Percentiles rank a stretch among this genome's conserved stretches.
phyloP scores from a whole-genome alignment of 2,797 vertebrate genomes.

The Eremophila alpestris region DNA sequence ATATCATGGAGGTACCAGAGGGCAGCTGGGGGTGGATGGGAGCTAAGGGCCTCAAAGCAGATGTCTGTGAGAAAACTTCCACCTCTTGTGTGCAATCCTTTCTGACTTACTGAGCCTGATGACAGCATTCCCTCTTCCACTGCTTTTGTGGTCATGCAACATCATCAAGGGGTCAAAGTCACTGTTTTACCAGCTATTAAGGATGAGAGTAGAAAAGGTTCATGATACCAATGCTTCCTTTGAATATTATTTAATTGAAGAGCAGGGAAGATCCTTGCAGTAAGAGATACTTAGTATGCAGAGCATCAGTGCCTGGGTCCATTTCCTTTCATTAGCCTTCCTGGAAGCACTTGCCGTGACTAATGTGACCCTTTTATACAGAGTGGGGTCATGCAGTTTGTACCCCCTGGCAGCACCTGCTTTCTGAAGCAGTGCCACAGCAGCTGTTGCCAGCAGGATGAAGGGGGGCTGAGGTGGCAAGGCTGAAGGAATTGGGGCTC shows the following conservation, averaged over 20 bases:
- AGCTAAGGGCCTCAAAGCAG: not conserved
- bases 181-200: conserved; percentile 1
- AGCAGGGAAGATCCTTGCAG: not conserved
- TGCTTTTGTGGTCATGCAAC: not conserved
- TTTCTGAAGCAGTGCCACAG: not conserved
- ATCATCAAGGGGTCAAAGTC: not conserved
- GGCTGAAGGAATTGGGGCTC: not conserved
- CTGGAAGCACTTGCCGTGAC: not conserved
- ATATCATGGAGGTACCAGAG: not conserved
- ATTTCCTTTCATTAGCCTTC: conserved; percentile 41
- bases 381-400: not conserved
- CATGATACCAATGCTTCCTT: not conserved
- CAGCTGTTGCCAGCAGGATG: not conserved
- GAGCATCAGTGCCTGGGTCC: not conserved
- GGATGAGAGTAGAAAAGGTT: not conserved
- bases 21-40: not conserved
- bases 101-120: not conserved
- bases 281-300: conserved; percentile 8
- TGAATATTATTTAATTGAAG: conserved; percentile 9
- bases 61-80: not conserved
- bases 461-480: rapidly evolving
- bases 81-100: rapidly evolving
- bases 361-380: not conserved
- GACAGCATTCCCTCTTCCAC: not conserved
- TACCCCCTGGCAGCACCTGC: not conserved